Percentiles rank a stretch among this genome's conserved stretches.
These are phyloP conservation scores for Microctonus hyperodae DNA, from an alignment of 2,888 invertebrate species.

Conservation along the genomic window DNA sequence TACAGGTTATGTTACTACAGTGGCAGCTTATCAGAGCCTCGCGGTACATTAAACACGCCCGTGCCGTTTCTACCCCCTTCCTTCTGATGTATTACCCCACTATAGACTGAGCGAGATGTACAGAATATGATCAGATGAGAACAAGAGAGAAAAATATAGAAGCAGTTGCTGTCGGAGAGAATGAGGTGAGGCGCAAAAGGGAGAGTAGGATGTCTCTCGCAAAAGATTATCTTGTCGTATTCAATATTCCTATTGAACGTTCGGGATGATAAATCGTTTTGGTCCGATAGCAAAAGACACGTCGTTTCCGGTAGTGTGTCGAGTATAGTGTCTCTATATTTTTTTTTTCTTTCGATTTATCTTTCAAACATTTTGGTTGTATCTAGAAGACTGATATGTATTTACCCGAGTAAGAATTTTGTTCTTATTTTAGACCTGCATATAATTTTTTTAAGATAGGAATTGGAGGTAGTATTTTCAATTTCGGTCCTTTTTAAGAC, in stretches of 20 bases:
- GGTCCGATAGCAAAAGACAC: constrained; percentile 51
- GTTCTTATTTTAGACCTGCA: no score
- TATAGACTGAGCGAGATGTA: not conserved
- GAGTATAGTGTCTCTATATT: constrained; percentile 32
- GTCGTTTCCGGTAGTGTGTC: constrained; percentile 31
- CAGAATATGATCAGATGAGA: constrained; percentile 17
- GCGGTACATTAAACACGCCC: constrained; percentile 63
- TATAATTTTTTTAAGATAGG: no score
- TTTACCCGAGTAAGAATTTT: no score
- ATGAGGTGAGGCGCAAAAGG: constrained; percentile 27
- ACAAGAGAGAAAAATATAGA: constrained; percentile 16
- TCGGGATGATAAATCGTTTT: constrained; percentile 61
- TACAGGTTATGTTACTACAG: constrained; percentile 29
- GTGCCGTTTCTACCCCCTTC: constrained; percentile 47
- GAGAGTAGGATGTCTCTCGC: constrained; percentile 35
- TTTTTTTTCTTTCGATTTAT: not conserved
- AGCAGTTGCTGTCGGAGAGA: not conserved
- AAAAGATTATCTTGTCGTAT: constrained; percentile 64
- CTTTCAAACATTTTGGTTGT: not conserved
- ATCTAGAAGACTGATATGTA: not conserved
- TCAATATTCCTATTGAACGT: constrained; percentile 63
- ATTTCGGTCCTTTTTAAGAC: no score
- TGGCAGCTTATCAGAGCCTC: constrained; percentile 58
- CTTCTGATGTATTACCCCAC: constrained; percentile 23
- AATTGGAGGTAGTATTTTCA: no score